Base-by-base conservation (phyloP, 2,888 invertebrate species). In the Arrhopalites spinosus region DNA sequence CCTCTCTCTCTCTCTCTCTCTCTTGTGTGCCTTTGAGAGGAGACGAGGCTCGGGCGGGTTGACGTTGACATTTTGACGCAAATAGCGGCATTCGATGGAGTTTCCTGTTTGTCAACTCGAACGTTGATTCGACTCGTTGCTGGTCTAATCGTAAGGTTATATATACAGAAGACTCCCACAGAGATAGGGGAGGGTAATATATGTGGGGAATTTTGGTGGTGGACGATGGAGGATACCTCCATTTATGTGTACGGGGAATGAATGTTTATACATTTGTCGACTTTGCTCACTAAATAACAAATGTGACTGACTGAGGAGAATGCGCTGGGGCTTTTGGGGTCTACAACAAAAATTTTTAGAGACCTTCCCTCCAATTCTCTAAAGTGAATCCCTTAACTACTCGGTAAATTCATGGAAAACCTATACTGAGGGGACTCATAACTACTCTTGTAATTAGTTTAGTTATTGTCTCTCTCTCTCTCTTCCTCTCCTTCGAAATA, bases 341-440 rank as follows among this genome's bases (percentile, higher is more conserved):
- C n/a, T n/a, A n/a, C n/a, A n/a, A n/a, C n/a, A n/a, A n/a, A 30
- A 15, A 63, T 1, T 29, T 3, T n/a, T 36, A 8, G 36, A 68
- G 67, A 68, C 67, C 67, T 68, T 68, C 36, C n/a, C n/a, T 36
- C 25, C 67, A 68, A 68, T 68, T 68, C 67, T 68, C 67, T 27
- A 68, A 68, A 68, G 67, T 68, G 67, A 68, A 68, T 68, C 67
- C 67, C 67, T 68, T 47, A 68, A 45, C 67, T 68, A 68, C 67
- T 68, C 47, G 67, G 67, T 68, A 68, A 68, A 68, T 68, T 68
- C 67, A 68, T 68, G 63, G 63, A 29, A 30, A 29, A 20, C 25
- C 47, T 68, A 68, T 68, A 68, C 67, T 47, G 50, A 68, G 47
- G 67, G 67, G 67, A 68, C 67, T 68, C 67, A 68, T 68, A 68